These are phyloP conservation scores for Upupa epops DNA, from an alignment of 2,113 vertebrate species.

Conservation along the genomic window DNA sequence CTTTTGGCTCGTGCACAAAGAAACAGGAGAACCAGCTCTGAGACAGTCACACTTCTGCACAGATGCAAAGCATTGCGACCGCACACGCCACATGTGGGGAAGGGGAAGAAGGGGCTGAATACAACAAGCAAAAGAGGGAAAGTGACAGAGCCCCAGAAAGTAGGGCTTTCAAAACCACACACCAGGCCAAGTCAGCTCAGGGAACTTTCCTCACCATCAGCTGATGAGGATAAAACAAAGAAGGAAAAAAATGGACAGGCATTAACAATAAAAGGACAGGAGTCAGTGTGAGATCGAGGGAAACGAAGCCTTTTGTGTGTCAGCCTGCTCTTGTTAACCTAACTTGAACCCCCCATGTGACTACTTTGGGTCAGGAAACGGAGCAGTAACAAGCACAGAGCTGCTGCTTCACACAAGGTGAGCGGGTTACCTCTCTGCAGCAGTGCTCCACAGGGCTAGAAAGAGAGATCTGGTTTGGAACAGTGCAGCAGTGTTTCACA, in stretches of 20 bases:
- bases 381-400: not conserved
- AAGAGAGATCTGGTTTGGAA: not conserved
- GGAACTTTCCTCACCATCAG: not conserved
- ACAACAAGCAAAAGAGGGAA: not conserved
- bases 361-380: not conserved
- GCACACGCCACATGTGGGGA: not conserved
- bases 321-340: conserved; percentile 31
- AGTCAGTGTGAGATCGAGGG: not conserved
- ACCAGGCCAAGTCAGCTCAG: not conserved
- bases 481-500: not conserved
- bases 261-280: not conserved
- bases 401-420: not conserved
- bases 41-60: conserved; percentile 54
- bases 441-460: not conserved
- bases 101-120: not conserved
- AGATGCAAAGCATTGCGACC: conserved; percentile 48
- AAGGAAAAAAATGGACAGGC: conserved; percentile 1
- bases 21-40: conserved; percentile 16
- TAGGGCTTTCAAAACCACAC: not conserved
- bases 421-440: not conserved
- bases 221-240: conserved; percentile 13
- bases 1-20: conserved; percentile 32
- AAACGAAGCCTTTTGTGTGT: not conserved
- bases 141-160: not conserved
- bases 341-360: conserved; percentile 13